Conservation (phyloP, 2,797 vertebrate genomes). For the Parambassis ranga region DNA sequence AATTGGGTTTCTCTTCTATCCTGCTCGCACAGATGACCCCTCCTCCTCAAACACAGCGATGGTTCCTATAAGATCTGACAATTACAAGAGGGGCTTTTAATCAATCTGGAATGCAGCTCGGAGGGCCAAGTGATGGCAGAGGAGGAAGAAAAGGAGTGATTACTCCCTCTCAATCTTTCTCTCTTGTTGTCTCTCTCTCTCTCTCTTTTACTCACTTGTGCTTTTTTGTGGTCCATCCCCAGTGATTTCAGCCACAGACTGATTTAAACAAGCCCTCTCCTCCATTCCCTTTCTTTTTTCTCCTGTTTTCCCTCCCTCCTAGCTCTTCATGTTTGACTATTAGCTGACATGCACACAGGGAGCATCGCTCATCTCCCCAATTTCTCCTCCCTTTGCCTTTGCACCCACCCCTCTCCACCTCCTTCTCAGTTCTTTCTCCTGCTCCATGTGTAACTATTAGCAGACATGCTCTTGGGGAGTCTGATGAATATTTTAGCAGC, state of each 20-base stretch:
- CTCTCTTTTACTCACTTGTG: slow-evolving; percentile 28
- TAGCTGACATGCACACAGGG: slow-evolving; percentile 91
- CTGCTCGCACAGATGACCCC: slow-evolving; percentile 30
- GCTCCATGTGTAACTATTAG: slow-evolving; percentile 83
- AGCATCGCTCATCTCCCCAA: slow-evolving; percentile 90
- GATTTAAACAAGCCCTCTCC: slow-evolving; percentile 56
- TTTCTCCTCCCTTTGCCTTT: slow-evolving; percentile 78
- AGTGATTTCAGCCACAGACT: slow-evolving; percentile 45
- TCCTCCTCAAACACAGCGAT: slow-evolving; percentile 40
- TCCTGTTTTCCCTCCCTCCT: slow-evolving; percentile 46
- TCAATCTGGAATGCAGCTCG: slow-evolving; percentile 71
- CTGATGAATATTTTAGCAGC: slow-evolving; percentile 95
- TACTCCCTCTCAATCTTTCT: slow-evolving; percentile 68
- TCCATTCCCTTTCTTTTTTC: slow-evolving; percentile 32
- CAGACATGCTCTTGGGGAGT: slow-evolving; percentile 87
- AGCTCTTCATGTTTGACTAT: slow-evolving; percentile 84
- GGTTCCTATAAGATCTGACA: slow-evolving; percentile 72
- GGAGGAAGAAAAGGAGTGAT: slow-evolving; percentile 64
- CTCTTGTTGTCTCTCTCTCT: slow-evolving; percentile 26
- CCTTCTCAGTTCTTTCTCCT: slow-evolving; percentile 69
- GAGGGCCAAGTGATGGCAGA: slow-evolving; percentile 61
- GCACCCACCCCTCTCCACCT: slow-evolving; percentile 74
- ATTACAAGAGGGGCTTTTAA: slow-evolving; percentile 80
- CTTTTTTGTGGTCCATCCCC: slow-evolving; percentile 52
- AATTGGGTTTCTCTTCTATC: slow-evolving; percentile 58